Evolutionary conservation across 2,113 vertebrate species (phyloP).

Genomic region (Gymnorhina tibicen): DNA sequence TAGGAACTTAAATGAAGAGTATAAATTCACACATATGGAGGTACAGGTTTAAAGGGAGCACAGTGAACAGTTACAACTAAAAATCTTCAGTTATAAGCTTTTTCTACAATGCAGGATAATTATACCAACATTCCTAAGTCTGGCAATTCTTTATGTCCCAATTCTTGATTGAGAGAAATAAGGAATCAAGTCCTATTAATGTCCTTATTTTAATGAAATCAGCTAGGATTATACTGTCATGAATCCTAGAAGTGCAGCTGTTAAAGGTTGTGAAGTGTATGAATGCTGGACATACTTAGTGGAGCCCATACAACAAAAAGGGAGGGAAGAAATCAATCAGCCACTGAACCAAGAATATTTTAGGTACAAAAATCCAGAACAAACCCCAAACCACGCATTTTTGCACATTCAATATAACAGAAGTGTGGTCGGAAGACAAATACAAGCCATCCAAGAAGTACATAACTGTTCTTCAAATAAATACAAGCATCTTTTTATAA

Average conservation of each 20-base stretch:
- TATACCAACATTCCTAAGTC: neutral
- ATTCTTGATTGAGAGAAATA: neutral
- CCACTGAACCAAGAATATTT: neutral
- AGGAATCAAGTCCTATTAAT: neutral
- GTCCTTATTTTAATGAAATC: neutral
- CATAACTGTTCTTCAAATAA: neutral
- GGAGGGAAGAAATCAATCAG: neutral
- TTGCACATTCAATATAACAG: rapidly evolving
- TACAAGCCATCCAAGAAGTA: neutral
- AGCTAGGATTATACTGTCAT: neutral
- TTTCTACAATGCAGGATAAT: neutral
- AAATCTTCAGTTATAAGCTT: neutral
- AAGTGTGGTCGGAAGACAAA: neutral
- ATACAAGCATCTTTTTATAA: neutral
- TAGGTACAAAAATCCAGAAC: neutral
- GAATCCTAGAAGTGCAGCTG: neutral
- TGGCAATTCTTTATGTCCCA: neutral
- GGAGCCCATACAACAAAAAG: neutral
- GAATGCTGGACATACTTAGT: neutral
- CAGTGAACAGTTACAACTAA: neutral
- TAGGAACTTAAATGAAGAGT: neutral
- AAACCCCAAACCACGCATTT: neutral
- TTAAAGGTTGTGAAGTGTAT: neutral
- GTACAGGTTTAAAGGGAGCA: neutral
- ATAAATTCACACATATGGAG: neutral